Evolutionary conservation across 2,113 vertebrate species (phyloP), one percentile per base, ranked within the genome.

Genomic region (Nymphicus hollandicus): DNA sequence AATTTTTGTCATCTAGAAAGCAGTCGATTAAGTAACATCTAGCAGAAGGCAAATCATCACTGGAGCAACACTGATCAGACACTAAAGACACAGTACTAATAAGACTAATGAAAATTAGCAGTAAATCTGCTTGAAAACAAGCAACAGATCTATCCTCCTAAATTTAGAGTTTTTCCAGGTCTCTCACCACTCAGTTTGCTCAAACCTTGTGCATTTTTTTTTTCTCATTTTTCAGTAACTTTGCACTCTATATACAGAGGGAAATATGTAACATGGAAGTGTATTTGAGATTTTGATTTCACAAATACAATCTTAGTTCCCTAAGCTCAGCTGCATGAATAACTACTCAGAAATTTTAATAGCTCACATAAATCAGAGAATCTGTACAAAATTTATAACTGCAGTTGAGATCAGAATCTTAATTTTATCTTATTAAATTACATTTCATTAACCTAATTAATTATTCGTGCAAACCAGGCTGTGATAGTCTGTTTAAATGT

Each of bases 1-100:
- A 97, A 97, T 97, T 96, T 96, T 91, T 94, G 91, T 94, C 64
- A 43, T 95, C 73, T 77, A 92, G 31, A 92, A 91, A 95, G 89
- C 55, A 58, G 28, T 80, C 96, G 89, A 63, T 85, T 94, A 95
- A 94, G 60, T 79, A 86, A 87, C 87, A 82, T 90, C 44, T 61
- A 74, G 83, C 72, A 93, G 86, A 91, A 90, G 69, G 39, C 66
- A 6, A 47, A 12, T 94, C 77, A 90, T 72, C 50, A 74, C 52
- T 89, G 81, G 39, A 94, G 60, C 31, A 93, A 68, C 49, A 37
- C 31, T 92, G 86, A 55, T 94, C 79, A 91, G 60, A 89, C 68
- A 64, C 56, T 81, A 86, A 80, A 91, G 83, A 87, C 43, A 89
- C 2, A 8, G 25, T 76, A 17, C 41, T 86, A n/a, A 71, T 74